Evolutionary conservation across 2,113 vertebrate genomes (phyloP), one percentile per base, ranked within the genome.

Genomic region (Verasper variegatus): DNA sequence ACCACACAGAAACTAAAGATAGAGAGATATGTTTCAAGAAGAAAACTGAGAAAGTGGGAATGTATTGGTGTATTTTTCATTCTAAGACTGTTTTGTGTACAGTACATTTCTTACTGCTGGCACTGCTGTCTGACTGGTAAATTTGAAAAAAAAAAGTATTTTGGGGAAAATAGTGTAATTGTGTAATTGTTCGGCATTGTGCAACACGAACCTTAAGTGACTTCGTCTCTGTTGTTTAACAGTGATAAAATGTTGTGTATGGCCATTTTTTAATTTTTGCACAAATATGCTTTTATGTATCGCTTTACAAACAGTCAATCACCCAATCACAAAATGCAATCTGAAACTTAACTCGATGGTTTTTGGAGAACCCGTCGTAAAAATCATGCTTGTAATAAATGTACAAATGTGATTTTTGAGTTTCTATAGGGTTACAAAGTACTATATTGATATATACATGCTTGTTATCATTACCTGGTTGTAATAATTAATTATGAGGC

Each of bases 301-400:
- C 37, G 64, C 27, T 55, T 52, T 55, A 21, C 31, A 40, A 55
- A 64, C 37, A 63, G 4, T 31, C 37, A 52, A 47, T 26, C 11
- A 2, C 7, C 9, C 24, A 15, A 65, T 15, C 52, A 66, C 27
- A 20, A 58, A 57, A 71, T 59, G 57, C 24, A 68, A 20, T 57
- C 40, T 35, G 1, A 74, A 67, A 66, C 63, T 27, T 24, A 40
- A 59, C 11, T 56, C 0, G 73, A 20, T 69, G 3, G 15, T 26
- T 71, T 63, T 51, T 60, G 55, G 20, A 56, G 66, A 58, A 62
- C 55, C 61, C 60, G 47, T 23, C 15, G 8, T 59, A 62, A 75
- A 72, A 73, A 76, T 72, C 9, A 65, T 52, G 24, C 55, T 76
- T 55, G 24, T 47, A 86, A 84, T 71, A 82, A 80, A 84, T 67